phyloP scores from a whole-genome alignment of 2,113 vertebrate species.

The Chamaetylas fuelleborni region DNA sequence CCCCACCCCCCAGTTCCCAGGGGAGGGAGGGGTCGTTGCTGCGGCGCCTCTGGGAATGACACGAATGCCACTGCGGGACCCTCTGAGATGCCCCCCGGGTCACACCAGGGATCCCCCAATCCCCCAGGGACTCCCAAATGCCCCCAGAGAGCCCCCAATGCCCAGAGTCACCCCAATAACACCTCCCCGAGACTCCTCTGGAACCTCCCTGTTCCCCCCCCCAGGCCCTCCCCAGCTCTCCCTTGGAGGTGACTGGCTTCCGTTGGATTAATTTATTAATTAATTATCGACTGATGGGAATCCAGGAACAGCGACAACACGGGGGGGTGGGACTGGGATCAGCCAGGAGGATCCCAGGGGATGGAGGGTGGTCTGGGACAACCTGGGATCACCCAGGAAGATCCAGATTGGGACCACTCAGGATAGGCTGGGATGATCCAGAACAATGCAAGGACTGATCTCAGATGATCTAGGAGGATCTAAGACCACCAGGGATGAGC shows the following conservation, averaged over 20 bases:
- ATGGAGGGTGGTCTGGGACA: not conserved
- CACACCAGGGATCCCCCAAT: no score
- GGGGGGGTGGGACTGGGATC: not conserved
- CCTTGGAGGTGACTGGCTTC: accelerated
- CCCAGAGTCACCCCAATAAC: not conserved
- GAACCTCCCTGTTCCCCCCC: not conserved
- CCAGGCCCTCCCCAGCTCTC: no score
- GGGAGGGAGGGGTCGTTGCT: no score
- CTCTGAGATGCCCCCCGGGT: not conserved
- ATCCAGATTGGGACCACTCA: not conserved
- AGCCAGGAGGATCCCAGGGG: not conserved
- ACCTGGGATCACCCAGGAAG: not conserved
- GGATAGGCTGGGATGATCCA: not conserved
- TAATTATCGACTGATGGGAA: not conserved
- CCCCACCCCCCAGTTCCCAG: not conserved
- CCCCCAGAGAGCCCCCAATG: not conserved
- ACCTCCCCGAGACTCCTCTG: no score
- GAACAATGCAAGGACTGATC: no score
- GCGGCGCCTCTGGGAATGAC: not conserved
- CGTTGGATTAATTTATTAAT: not conserved
- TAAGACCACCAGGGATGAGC: not conserved
- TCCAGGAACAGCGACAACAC: not conserved
- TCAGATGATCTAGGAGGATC: not conserved
- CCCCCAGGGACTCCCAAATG: not conserved
- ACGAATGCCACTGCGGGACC: no score